Conservation (phyloP, 2,797 vertebrate genomes). For the Echiichthys vipera region DNA sequence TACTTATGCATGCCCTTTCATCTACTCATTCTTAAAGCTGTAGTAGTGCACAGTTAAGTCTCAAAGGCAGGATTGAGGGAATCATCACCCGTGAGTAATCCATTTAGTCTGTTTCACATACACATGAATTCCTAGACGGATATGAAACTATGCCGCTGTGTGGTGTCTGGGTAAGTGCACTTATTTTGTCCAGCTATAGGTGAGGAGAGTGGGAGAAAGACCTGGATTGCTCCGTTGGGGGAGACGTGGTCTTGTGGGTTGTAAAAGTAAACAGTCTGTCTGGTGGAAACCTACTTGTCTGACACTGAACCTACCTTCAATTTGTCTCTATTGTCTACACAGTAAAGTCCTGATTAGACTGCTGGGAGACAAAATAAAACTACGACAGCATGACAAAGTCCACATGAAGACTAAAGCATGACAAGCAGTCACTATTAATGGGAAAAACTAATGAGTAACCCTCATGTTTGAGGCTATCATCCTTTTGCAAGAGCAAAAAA, state of each 20-base stretch:
- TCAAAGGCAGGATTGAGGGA: slow-evolving; percentile 17
- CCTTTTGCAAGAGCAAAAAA: neutral
- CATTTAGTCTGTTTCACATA: slow-evolving; percentile 37
- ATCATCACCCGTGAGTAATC: slow-evolving; percentile 35
- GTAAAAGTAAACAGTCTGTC: slow-evolving; percentile 71
- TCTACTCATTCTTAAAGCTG: neutral
- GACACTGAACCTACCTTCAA: slow-evolving; percentile 14
- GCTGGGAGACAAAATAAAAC: neutral
- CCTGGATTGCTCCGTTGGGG: slow-evolving; percentile 6
- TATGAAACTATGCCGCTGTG: slow-evolving; percentile 47
- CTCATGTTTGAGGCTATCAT: neutral
- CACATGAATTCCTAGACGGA: slow-evolving; percentile 53
- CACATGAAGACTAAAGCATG: neutral
- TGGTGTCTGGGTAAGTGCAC: slow-evolving; percentile 36
- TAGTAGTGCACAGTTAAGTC: neutral
- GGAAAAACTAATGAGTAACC: neutral
- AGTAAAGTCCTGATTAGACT: neutral
- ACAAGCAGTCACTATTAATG: no score
- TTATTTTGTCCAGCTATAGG: slow-evolving; percentile 43
- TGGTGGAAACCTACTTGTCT: slow-evolving; percentile 59
- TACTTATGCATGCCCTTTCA: neutral
- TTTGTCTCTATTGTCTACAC: neutral
- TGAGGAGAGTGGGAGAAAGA: slow-evolving; percentile 21
- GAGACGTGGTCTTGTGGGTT: slow-evolving; percentile 48
- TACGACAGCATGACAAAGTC: neutral